A percentile compares a stretch with the other conserved stretches of the same genome.
phyloP scores from a whole-genome alignment of 2,888 invertebrate genomes.

The Cantharis flavilabris region DNA sequence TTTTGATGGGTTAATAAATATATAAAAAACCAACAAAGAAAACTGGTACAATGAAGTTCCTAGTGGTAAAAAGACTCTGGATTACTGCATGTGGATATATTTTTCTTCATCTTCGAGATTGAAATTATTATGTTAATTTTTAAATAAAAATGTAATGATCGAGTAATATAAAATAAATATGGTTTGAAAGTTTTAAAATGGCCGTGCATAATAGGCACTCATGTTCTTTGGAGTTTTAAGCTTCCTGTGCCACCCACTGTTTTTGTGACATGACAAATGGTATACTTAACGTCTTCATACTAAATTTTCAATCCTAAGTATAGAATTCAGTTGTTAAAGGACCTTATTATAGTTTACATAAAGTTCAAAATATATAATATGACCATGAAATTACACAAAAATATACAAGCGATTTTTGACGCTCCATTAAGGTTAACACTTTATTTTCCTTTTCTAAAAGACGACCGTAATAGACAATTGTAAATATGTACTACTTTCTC shows the following conservation, averaged over 20 bases:
- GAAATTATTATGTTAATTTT: not conserved
- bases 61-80: not conserved
- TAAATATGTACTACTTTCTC: not conserved
- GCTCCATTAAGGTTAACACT: conserved; percentile 35
- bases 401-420: conserved; percentile 38
- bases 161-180: not conserved
- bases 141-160: not conserved
- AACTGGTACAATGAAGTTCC: not conserved
- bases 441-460: conserved; percentile 1
- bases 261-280: conserved; percentile 53
- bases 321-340: not conserved
- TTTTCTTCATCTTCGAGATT: not conserved
- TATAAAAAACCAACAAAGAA: not conserved
- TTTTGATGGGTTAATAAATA: not conserved
- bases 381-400: conserved; percentile 9
- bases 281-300: conserved; percentile 46
- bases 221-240: conserved; percentile 31
- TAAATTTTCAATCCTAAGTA: conserved; percentile 24
- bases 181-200: not conserved
- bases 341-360: conserved; percentile 4
- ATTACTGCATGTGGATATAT: not conserved
- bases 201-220: conserved; percentile 22
- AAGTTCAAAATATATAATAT: not conserved
- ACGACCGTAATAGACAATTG: not conserved
- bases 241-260: conserved; percentile 53